These are phyloP conservation scores for Disparrhopalites patrizii DNA, from an alignment of 2,888 invertebrate genomes.

Conservation along the genomic window DNA sequence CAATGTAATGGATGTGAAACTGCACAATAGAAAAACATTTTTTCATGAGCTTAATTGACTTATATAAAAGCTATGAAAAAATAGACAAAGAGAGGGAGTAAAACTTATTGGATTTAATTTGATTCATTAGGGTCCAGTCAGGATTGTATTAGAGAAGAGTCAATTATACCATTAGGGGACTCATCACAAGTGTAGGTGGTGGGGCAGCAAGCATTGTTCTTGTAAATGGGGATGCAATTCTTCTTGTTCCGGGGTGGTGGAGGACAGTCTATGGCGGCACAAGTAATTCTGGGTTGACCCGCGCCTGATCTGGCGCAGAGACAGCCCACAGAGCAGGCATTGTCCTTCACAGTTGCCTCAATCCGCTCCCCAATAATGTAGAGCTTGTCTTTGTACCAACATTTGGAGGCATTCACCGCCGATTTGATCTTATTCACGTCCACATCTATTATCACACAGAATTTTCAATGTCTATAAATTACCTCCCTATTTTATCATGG, in stretches of 20 bases:
- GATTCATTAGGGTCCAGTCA: not conserved
- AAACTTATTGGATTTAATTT: not conserved
- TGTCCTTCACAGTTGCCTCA: not conserved
- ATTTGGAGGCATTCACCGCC: constrained; percentile 4
- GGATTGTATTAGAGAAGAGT: not conserved
- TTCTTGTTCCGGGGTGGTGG: not conserved
- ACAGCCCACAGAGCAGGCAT: constrained; percentile 19
- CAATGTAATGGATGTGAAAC: too few species aligned
- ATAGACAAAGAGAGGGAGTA: too few species aligned
- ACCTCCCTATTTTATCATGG: not conserved
- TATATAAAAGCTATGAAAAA: too few species aligned
- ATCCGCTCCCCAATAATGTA: constrained; percentile 9
- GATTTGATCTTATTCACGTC: not conserved
- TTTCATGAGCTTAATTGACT: too few species aligned
- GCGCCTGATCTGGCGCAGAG: not conserved
- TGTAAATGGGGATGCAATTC: constrained; percentile 20
- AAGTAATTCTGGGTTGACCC: constrained; percentile 1
- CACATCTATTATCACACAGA: not conserved
- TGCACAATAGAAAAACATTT: not conserved
- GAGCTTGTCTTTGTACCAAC: constrained; percentile 14
- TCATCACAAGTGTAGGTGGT: constrained; percentile 3
- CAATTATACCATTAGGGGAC: not conserved
- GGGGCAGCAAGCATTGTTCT: constrained; percentile 15
- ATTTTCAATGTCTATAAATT: not conserved
- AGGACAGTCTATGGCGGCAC: constrained; percentile 16